These are phyloP conservation scores for Tiaroga cobitis DNA, from an alignment of 2,797 vertebrate species.

Conservation along the genomic window DNA sequence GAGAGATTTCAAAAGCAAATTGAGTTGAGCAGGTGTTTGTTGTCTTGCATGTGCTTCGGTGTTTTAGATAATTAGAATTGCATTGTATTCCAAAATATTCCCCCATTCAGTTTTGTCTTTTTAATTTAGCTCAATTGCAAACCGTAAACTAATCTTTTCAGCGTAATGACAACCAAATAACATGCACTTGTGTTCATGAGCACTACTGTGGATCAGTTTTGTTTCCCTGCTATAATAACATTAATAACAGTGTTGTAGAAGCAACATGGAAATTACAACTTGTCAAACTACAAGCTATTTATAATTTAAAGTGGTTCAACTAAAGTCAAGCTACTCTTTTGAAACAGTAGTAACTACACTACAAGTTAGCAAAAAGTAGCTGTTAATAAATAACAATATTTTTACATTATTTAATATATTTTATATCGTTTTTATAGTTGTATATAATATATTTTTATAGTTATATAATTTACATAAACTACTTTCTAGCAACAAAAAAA, in stretches of 20 bases:
- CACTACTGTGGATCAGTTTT: constrained; percentile 11
- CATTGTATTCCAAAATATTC: constrained; percentile 34
- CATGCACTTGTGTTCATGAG: constrained; percentile 17
- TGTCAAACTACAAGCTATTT: constrained; percentile 14
- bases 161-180: constrained; percentile 26
- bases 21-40: constrained; percentile 48
- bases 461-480: background rate
- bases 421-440: background rate
- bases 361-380: background rate
- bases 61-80: constrained; percentile 51
- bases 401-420: background rate
- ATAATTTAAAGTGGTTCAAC: constrained; percentile 9
- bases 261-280: constrained; percentile 15
- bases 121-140: constrained; percentile 49
- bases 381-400: too few relatives aligned
- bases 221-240: constrained; percentile 1
- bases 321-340: background rate
- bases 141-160: constrained; percentile 37
- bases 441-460: background rate
- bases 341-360: background rate
- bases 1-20: constrained; percentile 52
- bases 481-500: too few relatives aligned
- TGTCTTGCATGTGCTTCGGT: constrained; percentile 42
- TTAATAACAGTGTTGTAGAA: constrained; percentile 1
- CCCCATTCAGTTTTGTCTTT: constrained; percentile 43